Evolutionary conservation across 2,888 invertebrate genomes (phyloP), one percentile per base, ranked within the genome.

Genomic region (Mesorhabditis sp.): DNA sequence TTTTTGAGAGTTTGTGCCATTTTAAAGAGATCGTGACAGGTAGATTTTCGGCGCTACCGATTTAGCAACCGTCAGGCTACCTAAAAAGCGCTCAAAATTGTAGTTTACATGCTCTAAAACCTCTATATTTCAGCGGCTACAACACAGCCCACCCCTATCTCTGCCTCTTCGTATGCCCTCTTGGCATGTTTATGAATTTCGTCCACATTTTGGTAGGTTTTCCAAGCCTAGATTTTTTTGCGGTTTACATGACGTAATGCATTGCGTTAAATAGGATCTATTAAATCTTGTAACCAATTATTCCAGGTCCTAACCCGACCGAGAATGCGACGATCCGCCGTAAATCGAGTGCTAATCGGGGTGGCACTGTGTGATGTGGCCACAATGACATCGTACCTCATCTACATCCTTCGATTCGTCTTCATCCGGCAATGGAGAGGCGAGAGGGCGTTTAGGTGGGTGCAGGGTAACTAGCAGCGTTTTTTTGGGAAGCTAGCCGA

Each of bases 331-430:
- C 66, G 70, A 62, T 66, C 66, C 15, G 67, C 70, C 1, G 70
- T 70, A n/a, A 70, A 70, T 50, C 45, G 70, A 3, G 68, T 74
- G 4, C 70, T 76, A 7, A 73, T 73, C 4, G 68, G 70, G 4
- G 71, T 76, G 4, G 76, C 76, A 4, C 45, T 70, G 10, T 72
- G 73, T 43, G 76, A 76, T 66, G 71, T 76, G 7, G 67, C 74
- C 67, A 74, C 73, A 3, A 77, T 77, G 77, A 66, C 65, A 10
- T 65, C 68, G 4, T 77, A 77, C 66, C 67, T 73, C 72, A 66
- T 76, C 50, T 76, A 76, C 69, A 76, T 76, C 13, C 65, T 70
- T 13, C 67, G 76, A 45, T 76, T 76, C 50, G 74, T 77, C 41
- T 70, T 76, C 66, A 69, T 76, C 42, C 45, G 67, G 43, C 15